A percentile compares a stretch with the other conserved stretches of the same genome.
Conservation (phyloP, 2,888 invertebrate species). For the Halictus quadricinctus region DNA sequence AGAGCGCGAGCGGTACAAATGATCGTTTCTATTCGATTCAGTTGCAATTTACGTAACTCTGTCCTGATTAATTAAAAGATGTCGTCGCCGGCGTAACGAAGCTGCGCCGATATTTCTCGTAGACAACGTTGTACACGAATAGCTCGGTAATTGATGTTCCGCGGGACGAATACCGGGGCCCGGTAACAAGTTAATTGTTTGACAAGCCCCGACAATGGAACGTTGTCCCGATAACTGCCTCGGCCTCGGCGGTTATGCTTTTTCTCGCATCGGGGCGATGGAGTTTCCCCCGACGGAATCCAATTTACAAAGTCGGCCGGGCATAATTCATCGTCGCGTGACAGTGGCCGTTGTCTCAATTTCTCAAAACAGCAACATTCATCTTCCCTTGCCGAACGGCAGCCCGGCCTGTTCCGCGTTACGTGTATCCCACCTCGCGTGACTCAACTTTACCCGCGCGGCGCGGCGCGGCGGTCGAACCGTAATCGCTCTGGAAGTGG, state of each 20-base stretch:
- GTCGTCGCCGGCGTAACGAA: neutral
- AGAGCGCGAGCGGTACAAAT: neutral
- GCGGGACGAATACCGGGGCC: neutral
- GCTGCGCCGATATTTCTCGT: neutral
- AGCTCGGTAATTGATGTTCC: constrained; percentile 1
- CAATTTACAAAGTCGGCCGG: constrained; percentile 54
- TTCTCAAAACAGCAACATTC: constrained; percentile 70
- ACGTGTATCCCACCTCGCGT: constrained; percentile 68
- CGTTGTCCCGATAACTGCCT: neutral
- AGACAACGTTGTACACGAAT: neutral
- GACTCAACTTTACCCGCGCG: constrained; percentile 64
- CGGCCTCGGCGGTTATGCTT: neutral
- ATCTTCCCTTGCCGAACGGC: constrained; percentile 60
- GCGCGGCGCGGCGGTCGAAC: constrained; percentile 59
- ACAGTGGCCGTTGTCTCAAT: constrained; percentile 69
- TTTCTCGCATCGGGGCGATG: constrained; percentile 5
- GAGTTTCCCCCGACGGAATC: constrained; percentile 49
- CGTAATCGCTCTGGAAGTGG: constrained; percentile 65
- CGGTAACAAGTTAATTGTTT: constrained; percentile 8
- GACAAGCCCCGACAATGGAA: neutral
- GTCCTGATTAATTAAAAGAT: constrained; percentile 5
- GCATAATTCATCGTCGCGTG: constrained; percentile 64
- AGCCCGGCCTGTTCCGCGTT: constrained; percentile 56
- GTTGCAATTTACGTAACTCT: neutral
- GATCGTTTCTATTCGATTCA: neutral